These are phyloP conservation scores for Agrochola circellaris DNA, from an alignment of 2,888 invertebrate species.

Conservation along the genomic window DNA sequence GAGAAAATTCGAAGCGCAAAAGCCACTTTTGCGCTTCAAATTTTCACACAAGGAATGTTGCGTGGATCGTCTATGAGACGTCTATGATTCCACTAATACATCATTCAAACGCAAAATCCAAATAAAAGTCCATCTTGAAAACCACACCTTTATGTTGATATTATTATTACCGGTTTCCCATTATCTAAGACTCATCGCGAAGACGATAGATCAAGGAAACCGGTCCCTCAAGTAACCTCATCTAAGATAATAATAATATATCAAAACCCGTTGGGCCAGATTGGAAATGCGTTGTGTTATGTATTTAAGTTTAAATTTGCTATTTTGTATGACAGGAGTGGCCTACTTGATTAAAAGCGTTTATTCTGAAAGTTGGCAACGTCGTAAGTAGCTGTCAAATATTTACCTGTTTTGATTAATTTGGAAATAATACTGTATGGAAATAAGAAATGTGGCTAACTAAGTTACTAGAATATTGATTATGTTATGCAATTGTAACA, in stretches of 20 bases:
- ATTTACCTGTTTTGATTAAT: too few species aligned
- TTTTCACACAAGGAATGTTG: background rate
- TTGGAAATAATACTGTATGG: too few species aligned
- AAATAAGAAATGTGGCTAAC: too few species aligned
- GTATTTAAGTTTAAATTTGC: background rate
- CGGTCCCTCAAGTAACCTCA: slow-evolving; percentile 21
- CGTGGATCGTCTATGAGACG: background rate
- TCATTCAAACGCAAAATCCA: background rate
- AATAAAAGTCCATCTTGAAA: too few species aligned
- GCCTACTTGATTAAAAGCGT: too few species aligned
- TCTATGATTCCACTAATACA: background rate
- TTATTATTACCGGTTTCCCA: slow-evolving; percentile 25
- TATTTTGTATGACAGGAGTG: background rate
- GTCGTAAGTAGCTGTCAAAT: too few species aligned
- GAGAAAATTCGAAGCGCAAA: too few species aligned
- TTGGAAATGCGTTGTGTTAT: background rate
- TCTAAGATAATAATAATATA: slow-evolving; percentile 14
- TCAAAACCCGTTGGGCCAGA: slow-evolving; percentile 1
- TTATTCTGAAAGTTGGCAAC: too few species aligned
- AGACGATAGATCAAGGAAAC: slow-evolving; percentile 28
- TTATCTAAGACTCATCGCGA: slow-evolving; percentile 15
- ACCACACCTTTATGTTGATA: background rate
- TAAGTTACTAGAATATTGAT: too few species aligned
- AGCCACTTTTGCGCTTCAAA: background rate
- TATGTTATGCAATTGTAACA: too few species aligned